Percentiles rank a stretch among this genome's conserved stretches.
Evolutionary conservation across 1,140 invertebrate species (phyloP).

Genomic region (Drosophila athabasca): DNA sequence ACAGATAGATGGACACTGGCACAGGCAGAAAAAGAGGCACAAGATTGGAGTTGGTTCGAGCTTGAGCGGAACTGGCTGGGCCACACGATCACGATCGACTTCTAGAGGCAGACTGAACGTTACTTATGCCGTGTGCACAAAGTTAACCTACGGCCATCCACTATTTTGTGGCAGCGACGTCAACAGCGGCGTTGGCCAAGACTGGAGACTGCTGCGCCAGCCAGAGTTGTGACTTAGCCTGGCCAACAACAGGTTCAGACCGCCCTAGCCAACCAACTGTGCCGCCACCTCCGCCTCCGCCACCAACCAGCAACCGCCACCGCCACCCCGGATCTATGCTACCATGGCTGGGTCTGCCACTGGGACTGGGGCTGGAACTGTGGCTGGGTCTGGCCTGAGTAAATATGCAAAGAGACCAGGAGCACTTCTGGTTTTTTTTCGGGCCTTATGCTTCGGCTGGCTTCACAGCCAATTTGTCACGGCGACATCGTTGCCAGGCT

Average conservation of each 20-base stretch:
- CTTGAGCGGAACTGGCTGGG: conserved; percentile 34
- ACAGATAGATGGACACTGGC: conserved; percentile 1
- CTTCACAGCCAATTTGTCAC: conserved; percentile 59
- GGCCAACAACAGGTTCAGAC: conserved; percentile 61
- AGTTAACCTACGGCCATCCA: conserved; percentile 80
- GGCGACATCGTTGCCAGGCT: conserved; percentile 23
- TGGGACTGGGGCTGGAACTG: conserved; percentile 21
- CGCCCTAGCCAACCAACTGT: conserved; percentile 46
- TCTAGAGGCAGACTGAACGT: conserved; percentile 81
- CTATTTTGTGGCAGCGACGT: conserved; percentile 61
- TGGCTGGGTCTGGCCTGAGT: conserved; percentile 25
- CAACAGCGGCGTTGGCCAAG: conserved; percentile 16
- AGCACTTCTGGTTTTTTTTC: conserved; percentile 51
- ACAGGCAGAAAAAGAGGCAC: too few relatives aligned
- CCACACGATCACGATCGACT: conserved; percentile 78
- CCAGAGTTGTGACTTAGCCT: too few relatives aligned
- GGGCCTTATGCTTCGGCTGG: conserved; percentile 11
- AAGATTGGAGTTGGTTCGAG: too few relatives aligned
- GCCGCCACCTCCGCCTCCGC: conserved; percentile 11
- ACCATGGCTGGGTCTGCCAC: conserved; percentile 19
- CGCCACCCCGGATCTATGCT: conserved; percentile 7
- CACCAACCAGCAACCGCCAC: not conserved
- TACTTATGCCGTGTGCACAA: conserved; percentile 78
- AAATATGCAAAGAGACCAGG: conserved; percentile 37
- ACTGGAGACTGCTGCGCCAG: conserved; percentile 10